Evolutionary conservation across 1,140 invertebrate species (phyloP), one percentile per base, ranked within the genome.

Genomic region (Lamellibrachia luymesi): DNA sequence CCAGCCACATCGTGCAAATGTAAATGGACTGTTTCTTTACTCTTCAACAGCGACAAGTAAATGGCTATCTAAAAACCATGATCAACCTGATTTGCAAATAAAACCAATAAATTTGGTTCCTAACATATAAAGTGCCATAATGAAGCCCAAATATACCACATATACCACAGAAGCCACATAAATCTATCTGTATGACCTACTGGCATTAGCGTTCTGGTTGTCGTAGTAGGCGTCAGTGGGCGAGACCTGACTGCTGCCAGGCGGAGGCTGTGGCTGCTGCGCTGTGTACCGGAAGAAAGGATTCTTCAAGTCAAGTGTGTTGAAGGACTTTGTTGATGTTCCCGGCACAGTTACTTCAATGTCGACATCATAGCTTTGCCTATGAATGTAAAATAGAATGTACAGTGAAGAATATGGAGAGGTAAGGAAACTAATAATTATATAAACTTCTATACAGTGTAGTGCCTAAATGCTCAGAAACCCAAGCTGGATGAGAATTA

Each of bases 321-420:
- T 99, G 93, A 94, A 93, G 27, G 96, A 96, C 92, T 95, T 96
- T 94, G 97, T 97, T 92, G 97, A 97, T 25, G 98, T 98, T 56
- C 98, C 98, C 96, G 99, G 98, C 64, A 99, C 97, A 94, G 97
- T 97, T 93, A 99, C 96, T 94, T 99, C 98, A 96, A 99, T 99
- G 27, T 98, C 99, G n/a, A 99, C 99, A 97, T 99, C 99, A 96
- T 99, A 99, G 95, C 99, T 99, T 97, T 99, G 99, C 96, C 98
- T 96, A 94, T 93, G 95, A 95, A 93, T 89, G 94, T 64, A 93
- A 93, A 97, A 95, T 92, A 52, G 50, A 52, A 50, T 92, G 27
- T n/a, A 91, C 1, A 27, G 50, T 25, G n/a, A 91, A 51, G 90
- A 27, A n/a, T 25, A 27, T 91, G 49, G 10, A 22, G 4, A 91